Evolutionary conservation across 2,113 vertebrate species (phyloP).

Genomic region (Otis tarda): DNA sequence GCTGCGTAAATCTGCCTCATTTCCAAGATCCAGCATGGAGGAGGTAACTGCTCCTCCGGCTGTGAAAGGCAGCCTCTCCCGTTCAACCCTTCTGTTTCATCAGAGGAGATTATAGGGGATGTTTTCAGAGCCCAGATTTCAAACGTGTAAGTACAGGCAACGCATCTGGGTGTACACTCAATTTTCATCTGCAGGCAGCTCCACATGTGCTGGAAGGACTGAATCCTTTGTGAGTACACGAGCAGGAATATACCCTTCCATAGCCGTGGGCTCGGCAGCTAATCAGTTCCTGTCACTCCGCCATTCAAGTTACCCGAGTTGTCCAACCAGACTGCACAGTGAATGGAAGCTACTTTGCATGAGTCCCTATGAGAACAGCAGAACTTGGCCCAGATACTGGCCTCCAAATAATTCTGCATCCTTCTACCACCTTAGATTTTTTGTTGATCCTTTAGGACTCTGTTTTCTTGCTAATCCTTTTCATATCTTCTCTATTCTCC

Average conservation of each 20-base stretch:
- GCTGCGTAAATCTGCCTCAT: not conserved
- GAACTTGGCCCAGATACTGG: not conserved
- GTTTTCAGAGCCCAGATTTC: not conserved
- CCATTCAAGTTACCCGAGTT: not conserved
- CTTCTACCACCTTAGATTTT: not conserved
- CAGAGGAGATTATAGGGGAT: not conserved
- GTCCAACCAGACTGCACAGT: not conserved
- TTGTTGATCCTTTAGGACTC: not conserved
- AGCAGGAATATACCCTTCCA: not conserved
- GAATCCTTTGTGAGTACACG: not conserved
- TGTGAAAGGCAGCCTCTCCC: not conserved
- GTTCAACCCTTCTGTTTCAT: not conserved
- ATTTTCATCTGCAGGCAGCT: not conserved
- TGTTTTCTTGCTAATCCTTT: not conserved
- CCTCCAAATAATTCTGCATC: not conserved
- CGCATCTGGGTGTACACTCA: fast-evolving
- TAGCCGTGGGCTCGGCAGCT: not conserved
- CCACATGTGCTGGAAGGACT: fast-evolving
- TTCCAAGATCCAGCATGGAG: not conserved
- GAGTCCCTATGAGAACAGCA: not conserved
- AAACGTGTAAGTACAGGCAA: not conserved
- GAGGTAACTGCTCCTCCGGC: not conserved
- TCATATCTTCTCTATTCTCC: not conserved
- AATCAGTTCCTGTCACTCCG: not conserved
- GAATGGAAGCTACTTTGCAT: not conserved